A percentile compares a stretch with the other conserved stretches of the same genome.
Conservation (phyloP, 2,113 vertebrate species). For the Myxocyprinus asiaticus region DNA sequence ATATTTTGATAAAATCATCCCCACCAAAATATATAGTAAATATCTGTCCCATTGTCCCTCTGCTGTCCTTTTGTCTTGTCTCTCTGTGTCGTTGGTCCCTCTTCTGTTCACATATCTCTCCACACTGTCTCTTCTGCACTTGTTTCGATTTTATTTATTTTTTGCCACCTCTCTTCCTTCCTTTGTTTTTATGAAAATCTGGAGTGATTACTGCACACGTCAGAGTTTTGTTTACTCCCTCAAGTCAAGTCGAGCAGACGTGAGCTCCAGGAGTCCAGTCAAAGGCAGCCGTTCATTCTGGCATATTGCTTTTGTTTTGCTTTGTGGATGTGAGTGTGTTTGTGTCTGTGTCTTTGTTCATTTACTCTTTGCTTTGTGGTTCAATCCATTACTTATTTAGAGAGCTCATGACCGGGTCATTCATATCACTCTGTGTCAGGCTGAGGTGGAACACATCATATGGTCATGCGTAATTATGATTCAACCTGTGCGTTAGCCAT, state of each 20-base stretch:
- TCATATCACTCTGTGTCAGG: constrained; percentile 62
- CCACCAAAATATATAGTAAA: background rate
- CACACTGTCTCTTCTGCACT: background rate
- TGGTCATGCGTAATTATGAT: constrained; percentile 60
- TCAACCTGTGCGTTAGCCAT: constrained; percentile 49
- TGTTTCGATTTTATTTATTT: background rate
- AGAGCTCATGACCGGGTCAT: constrained; percentile 47
- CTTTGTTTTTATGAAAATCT: constrained; percentile 3
- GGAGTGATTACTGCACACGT: constrained; percentile 19
- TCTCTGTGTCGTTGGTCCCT: background rate
- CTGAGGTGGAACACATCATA: constrained; percentile 60
- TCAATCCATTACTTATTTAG: background rate
- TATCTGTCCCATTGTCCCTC: background rate
- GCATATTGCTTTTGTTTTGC: constrained; percentile 52
- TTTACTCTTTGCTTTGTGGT: background rate
- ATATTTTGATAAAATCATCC: background rate
- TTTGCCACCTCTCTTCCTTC: background rate
- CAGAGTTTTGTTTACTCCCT: constrained; percentile 30
- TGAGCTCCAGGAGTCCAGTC: constrained; percentile 32
- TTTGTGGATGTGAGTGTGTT: constrained; percentile 45
- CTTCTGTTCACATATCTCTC: background rate
- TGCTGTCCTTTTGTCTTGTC: background rate
- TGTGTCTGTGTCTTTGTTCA: constrained; percentile 50
- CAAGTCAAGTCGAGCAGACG: constrained; percentile 27
- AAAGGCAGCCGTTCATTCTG: constrained; percentile 36